Evolutionary conservation across 1,140 invertebrate genomes (phyloP).

Genomic region (Eumaeus atala): DNA sequence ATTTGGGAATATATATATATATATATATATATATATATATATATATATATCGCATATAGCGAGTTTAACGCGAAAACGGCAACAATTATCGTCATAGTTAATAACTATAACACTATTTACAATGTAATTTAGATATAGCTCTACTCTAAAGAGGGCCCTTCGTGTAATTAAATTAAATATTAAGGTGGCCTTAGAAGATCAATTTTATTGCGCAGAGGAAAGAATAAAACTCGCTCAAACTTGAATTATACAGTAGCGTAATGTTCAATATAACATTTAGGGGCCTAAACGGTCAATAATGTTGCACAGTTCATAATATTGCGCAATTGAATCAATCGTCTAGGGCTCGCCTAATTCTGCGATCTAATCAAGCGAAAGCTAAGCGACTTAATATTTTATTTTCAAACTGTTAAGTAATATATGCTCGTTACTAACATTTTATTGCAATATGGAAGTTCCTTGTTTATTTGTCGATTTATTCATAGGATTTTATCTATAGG

Average conservation of each 20-base stretch:
- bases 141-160: slow-evolving; percentile 1
- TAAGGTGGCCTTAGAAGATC: no score
- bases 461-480: slow-evolving; percentile 11
- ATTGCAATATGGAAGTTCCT: slow-evolving; percentile 26
- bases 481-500: slow-evolving; percentile 5
- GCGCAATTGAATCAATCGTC: background rate
- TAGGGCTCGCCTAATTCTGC: slow-evolving; percentile 12
- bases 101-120: slow-evolving; percentile 8
- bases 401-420: slow-evolving; percentile 16
- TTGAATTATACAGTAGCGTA: no score
- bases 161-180: background rate
- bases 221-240: no score
- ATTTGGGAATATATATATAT: no score
- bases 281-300: no score
- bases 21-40: no score
- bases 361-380: slow-evolving; percentile 23
- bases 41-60: no score
- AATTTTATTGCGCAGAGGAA: no score
- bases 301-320: no score
- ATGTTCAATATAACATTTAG: no score
- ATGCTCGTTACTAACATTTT: slow-evolving; percentile 20
- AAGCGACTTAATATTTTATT: slow-evolving; percentile 19
- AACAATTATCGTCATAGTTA: background rate
- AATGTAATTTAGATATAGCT: slow-evolving; percentile 10
- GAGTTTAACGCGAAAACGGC: background rate